phyloP scores from a whole-genome alignment of 2,888 invertebrate species.

The Agapetus fuscipes region DNA sequence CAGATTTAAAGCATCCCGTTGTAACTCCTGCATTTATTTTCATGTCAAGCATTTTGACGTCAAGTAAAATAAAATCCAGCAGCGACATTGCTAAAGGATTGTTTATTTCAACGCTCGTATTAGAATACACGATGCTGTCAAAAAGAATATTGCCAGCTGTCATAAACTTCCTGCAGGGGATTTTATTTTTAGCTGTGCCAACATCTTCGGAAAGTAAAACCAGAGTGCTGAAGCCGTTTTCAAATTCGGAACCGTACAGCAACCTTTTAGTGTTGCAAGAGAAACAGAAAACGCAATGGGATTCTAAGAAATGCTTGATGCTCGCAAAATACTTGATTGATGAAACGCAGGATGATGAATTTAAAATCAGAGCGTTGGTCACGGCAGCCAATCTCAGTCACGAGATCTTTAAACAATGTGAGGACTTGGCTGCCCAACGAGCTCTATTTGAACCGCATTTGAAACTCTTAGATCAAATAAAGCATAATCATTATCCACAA shows the following conservation, averaged over 20 bases:
- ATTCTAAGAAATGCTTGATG: slow-evolving; percentile 35
- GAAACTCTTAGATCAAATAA: slow-evolving; percentile 45
- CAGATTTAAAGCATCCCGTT: slow-evolving; percentile 82
- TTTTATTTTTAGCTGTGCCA: slow-evolving; percentile 61
- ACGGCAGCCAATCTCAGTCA: slow-evolving; percentile 46
- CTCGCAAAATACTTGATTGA: slow-evolving; percentile 46
- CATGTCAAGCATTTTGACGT: slow-evolving; percentile 68
- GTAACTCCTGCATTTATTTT: slow-evolving; percentile 79
- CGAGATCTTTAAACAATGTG: slow-evolving; percentile 47
- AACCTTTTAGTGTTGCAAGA: slow-evolving; percentile 49
- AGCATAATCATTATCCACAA: slow-evolving; percentile 52
- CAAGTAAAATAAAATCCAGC: slow-evolving; percentile 51
- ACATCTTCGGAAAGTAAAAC: slow-evolving; percentile 49
- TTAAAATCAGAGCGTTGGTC: slow-evolving; percentile 52
- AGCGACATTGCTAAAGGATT: slow-evolving; percentile 68
- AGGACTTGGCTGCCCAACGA: slow-evolving; percentile 34
- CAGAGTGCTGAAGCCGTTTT: slow-evolving; percentile 61
- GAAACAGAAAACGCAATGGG: slow-evolving; percentile 32
- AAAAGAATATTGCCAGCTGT: slow-evolving; percentile 74
- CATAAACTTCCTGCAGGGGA: slow-evolving; percentile 67
- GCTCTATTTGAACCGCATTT: slow-evolving; percentile 47
- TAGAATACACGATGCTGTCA: slow-evolving; percentile 72
- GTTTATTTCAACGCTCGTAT: slow-evolving; percentile 59
- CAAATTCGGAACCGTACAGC: slow-evolving; percentile 40
- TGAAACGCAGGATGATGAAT: slow-evolving; percentile 47